Evolutionary conservation across 2,888 invertebrate genomes (phyloP), one percentile per base, ranked within the genome.

Genomic region (Ptychoptera albimana): DNA sequence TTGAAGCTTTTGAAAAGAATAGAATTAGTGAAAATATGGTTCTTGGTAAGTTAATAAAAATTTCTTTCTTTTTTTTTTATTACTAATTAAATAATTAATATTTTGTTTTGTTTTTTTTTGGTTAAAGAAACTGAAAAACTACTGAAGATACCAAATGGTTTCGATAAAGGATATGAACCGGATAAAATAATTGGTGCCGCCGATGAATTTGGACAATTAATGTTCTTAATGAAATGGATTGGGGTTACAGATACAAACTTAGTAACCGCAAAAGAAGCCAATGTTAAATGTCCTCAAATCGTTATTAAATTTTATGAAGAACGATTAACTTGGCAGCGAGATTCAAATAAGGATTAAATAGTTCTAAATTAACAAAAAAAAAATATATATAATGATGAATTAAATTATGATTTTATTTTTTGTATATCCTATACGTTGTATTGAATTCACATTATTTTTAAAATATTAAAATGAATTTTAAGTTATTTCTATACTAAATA

Each of bases 161-260:
- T 88, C 59, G 87, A 87, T 53, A 69, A 85, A 44, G 82, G 82
- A 1, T 60, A 88, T 15, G 81, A 83, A 52, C 85, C 89, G 1
- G 88, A 89, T 51, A 82, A 83, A 63, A 88, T 91, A 48, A 55
- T 64, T 14, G 89, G 94, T 43, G 93, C 93, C 2, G 93, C 93
- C 34, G 92, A 94, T 61, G 86, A 88, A 48, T 85, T 83, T 50
- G 91, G 91, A 0, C 86, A 88, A 60, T 67, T 91, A 2, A 88
- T 89, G 87, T 91, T 91, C 67, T 71, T 92, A 2, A 89, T 92
- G 82, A 91, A 91, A 60, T 92, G 85, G 85, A 84, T 86, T 58
- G 89, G 89, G 52, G 85, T 84, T 1, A 89, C 89, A 53, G 89
- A 91, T 56, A 88, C 88, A 0, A 91, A 91, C 57, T 64, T 91